Evolutionary conservation across 37 sponge, comb jelly and placozoan genomes (phyloP), one percentile per base, ranked within the genome.

Genomic region (Crambe crambe): DNA sequence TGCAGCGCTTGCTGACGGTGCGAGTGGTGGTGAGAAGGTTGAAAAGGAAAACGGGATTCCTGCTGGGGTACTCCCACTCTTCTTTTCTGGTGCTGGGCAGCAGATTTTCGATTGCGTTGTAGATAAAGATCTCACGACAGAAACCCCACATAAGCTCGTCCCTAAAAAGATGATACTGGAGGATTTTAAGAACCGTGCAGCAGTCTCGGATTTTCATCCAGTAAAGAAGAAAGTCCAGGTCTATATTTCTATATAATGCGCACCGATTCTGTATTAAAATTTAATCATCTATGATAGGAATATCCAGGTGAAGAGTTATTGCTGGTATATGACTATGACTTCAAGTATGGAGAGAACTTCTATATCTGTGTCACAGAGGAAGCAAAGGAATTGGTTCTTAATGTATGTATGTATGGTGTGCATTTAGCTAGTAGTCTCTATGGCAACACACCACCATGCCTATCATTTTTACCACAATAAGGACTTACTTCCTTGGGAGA

Each of bases 341-440:
- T 80, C 84, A 90, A 82, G 42, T 98, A 91, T 76, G 98, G 94
- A 72, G 81, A 98, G 76, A 98, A 98, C 73, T 98, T 95, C 70
- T 90, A 89, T 70, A 56, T 98, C 57, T 98, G 96, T 73, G 31
- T 95, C 66, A 95, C 96, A 42, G 98, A 93, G 42, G 91, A 76
- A 58, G 98, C 96, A 25, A 98, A 93, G 60, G 98, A 94, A 40
- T 56, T 58, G 34, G 32, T 96, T n/a, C 70, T 94, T 6, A 84
- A 95, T 81, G 95, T 95, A 82, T 54, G 80, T 62, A 23, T 51
- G 15, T 51, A 9, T 51, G 54, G n/a, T n/a, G n/a, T n/a, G n/a
- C n/a, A n/a, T n/a, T n/a, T n/a, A n/a, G n/a, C n/a, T n/a, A n/a
- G n/a, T n/a, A n/a, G n/a, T n/a, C n/a, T n/a, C n/a, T n/a, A n/a